Base-by-base conservation (phyloP, 2,113 vertebrate genomes). In the Oophaga pumilio region DNA sequence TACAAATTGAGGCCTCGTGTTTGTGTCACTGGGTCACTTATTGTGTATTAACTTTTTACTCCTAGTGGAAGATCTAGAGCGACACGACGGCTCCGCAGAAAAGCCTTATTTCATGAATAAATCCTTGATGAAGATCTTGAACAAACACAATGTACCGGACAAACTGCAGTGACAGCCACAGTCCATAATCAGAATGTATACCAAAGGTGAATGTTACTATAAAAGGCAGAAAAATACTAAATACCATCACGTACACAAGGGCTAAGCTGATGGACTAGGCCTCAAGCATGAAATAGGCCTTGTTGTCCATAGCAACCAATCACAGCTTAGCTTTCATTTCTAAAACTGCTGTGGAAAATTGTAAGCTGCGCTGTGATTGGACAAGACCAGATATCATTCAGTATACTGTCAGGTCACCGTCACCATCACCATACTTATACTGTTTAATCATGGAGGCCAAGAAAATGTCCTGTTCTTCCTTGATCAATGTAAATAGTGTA, bases 11-110 rank as follows among this genome's bases (percentile, higher is more conserved):
- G 24, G 15, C n/a, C 6, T 17, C 24, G 1, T 18, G 1, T 22
- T 12, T 73, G 13, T 86, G 76, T 89, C 89, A 89, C 12, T 20
- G 26, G 84, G 68, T 78, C 43, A 68, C 76, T 92, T 4, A 90
- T 62, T 88, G 50, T 89, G 60, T 93, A 89, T 83, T 89, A 91
- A 13, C 33, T 94, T 93, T 93, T 93, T 94, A 91, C 92, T 89
- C 90, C 89, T 88, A 95, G 94, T 96, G 95, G 92, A 92, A 91
- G 95, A 96, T 89, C 81, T 94, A 92, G 95, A 95, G 91, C 91
- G 90, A 87, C 94, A 95, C 4, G 91, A 94, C 18, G 94, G 94
- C 76, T 93, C 95, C 33, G 33, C 89, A 0, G 89, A 79, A 49
- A 94, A 90, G 76, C 95, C 95, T 26, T 95, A 91, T 93, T 90